A percentile compares a stretch with the other conserved stretches of the same genome.
Evolutionary conservation across 2,113 vertebrate genomes (phyloP).

Genomic region (Scomber colias): DNA sequence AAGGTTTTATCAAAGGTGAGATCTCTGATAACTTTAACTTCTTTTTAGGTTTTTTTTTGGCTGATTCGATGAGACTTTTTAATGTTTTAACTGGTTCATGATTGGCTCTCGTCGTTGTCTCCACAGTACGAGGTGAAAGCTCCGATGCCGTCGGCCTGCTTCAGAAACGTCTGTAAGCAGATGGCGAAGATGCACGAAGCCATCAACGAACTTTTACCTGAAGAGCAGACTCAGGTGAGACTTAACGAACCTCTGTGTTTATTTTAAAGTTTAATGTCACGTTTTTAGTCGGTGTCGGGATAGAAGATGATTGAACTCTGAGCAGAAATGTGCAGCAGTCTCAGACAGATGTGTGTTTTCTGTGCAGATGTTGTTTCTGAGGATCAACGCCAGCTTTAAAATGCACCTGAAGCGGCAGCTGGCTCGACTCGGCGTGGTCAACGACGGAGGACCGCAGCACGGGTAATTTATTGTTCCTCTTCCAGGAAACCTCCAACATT

Average conservation of each 20-base stretch:
- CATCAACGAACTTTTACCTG: conserved; percentile 93
- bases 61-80: no score
- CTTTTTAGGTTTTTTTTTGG: no score
- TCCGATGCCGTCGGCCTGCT: conserved; percentile 95
- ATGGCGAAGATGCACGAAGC: conserved; percentile 99
- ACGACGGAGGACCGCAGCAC: conserved; percentile 96
- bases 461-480: conserved; percentile 83
- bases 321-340: not conserved
- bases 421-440: conserved; percentile 92
- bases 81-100: no score
- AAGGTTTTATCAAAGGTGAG: conserved; percentile 94
- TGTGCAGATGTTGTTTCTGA: conserved; percentile 92
- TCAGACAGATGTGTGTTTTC: conserved; percentile 8
- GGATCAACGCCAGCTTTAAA: conserved; percentile 95
- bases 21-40: not conserved
- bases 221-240: conserved; percentile 94
- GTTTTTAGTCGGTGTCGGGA: no score
- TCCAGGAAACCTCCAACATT: not conserved
- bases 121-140: conserved; percentile 97
- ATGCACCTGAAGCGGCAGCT: conserved; percentile 96
- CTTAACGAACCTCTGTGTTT: no score
- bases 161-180: conserved; percentile 97
- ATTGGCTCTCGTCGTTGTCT: not conserved
- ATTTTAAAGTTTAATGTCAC: no score
- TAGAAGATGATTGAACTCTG: no score